Conservation (phyloP, 2,888 invertebrate genomes). For the Adelphocoris suturalis region DNA sequence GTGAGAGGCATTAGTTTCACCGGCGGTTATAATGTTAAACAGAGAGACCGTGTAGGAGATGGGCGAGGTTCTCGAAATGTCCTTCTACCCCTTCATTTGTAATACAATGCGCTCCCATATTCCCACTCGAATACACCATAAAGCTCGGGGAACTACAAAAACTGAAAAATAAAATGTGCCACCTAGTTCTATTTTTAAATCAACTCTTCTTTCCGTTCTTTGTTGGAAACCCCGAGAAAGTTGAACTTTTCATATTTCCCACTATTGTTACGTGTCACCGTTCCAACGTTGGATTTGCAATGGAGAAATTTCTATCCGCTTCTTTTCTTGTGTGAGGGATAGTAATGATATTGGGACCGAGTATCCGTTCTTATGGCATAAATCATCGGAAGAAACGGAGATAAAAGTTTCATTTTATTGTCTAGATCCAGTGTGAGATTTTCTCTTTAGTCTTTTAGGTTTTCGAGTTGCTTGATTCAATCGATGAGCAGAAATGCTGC, state of each 20-base stretch:
- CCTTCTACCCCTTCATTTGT: constrained; percentile 12
- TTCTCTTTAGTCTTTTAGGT: constrained; percentile 9
- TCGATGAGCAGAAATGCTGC: background rate
- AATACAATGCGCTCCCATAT: constrained; percentile 23
- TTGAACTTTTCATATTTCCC: constrained; percentile 5
- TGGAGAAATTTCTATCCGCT: background rate
- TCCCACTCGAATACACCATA: constrained; percentile 32
- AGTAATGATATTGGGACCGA: background rate
- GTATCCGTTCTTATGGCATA: constrained; percentile 7
- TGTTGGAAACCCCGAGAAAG: background rate
- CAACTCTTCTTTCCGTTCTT: background rate
- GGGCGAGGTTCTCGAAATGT: background rate
- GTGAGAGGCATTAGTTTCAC: constrained; percentile 52
- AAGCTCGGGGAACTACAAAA: background rate
- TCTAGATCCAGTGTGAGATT: background rate
- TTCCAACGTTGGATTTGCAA: constrained; percentile 18
- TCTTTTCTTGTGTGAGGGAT: background rate
- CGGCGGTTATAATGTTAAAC: constrained; percentile 49
- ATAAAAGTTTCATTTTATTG: constrained; percentile 32
- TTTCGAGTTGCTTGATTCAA: background rate
- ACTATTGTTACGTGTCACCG: constrained; percentile 19
- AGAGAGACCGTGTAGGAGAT: constrained; percentile 9
- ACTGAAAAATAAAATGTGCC: background rate
- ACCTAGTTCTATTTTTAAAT: constrained; percentile 24
- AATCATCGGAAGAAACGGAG: background rate